Evolutionary conservation across 2,888 invertebrate species (phyloP).

Genomic region (Athalia circularis): DNA sequence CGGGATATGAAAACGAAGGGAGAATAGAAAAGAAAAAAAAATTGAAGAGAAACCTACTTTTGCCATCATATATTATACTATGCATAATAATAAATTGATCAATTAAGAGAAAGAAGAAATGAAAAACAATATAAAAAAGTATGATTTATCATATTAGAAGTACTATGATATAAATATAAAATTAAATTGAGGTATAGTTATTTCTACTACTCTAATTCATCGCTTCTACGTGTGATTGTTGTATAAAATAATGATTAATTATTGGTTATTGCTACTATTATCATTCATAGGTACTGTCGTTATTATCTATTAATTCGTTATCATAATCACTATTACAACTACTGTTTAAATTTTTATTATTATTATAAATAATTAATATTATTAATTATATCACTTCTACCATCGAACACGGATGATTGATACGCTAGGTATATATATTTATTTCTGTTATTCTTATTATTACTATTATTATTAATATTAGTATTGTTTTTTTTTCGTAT

Average conservation of each 20-base stretch:
- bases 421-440: conserved; percentile 25
- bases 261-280: conserved; percentile 58
- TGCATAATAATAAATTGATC: conserved; percentile 4
- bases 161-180: conserved; percentile 58
- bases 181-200: conserved; percentile 67
- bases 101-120: conserved; percentile 10
- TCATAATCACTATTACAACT: conserved; percentile 57
- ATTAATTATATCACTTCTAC: conserved; percentile 30
- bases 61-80: conserved; percentile 28
- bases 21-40: not conserved
- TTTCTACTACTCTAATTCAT: conserved; percentile 73
- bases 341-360: conserved; percentile 59
- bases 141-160: conserved; percentile 68
- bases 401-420: conserved; percentile 11
- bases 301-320: conserved; percentile 41
- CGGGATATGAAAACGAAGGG: not conserved
- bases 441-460: conserved; percentile 56
- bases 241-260: conserved; percentile 68
- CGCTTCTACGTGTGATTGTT: conserved; percentile 74
- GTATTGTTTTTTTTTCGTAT: not conserved
- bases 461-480: conserved; percentile 55
- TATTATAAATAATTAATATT: conserved; percentile 51
- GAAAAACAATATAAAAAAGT: conserved; percentile 56
- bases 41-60: conserved; percentile 23
- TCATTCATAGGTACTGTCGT: conserved; percentile 56